These are phyloP conservation scores for Maniola hyperantus DNA, from an alignment of 2,888 invertebrate genomes.

Conservation along the genomic window DNA sequence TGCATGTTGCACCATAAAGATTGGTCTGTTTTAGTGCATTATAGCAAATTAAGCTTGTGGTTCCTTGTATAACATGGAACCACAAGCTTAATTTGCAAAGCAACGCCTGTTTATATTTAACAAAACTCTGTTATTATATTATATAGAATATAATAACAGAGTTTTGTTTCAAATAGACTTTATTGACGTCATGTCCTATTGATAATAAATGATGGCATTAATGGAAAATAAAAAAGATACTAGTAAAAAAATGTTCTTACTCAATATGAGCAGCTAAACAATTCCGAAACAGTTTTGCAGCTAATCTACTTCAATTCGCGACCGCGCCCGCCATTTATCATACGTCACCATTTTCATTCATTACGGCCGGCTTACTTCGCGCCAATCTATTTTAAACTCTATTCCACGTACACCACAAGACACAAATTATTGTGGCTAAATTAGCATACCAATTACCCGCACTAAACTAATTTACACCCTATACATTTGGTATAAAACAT, in stretches of 20 bases:
- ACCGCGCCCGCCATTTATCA: conserved; percentile 73
- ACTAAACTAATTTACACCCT: conserved; percentile 58
- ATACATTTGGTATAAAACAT: conserved; percentile 54
- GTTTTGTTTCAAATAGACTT: too few species aligned
- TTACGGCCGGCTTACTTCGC: conserved; percentile 45
- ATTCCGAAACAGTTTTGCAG: conserved; percentile 36
- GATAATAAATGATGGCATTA: background rate
- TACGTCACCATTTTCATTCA: conserved; percentile 64
- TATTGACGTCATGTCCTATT: too few species aligned
- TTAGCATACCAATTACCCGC: conserved; percentile 36
- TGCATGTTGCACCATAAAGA: too few species aligned
- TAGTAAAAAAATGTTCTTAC: background rate
- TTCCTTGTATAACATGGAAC: too few species aligned
- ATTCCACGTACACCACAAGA: conserved; percentile 1
- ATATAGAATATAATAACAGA: too few species aligned
- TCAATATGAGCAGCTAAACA: conserved; percentile 16
- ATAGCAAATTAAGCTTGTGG: too few species aligned
- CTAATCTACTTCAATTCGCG: conserved; percentile 69
- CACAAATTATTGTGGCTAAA: conserved; percentile 19
- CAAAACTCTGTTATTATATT: too few species aligned
- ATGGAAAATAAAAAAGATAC: background rate
- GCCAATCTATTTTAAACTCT: conserved; percentile 20
- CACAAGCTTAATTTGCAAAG: too few species aligned
- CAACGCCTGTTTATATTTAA: too few species aligned
- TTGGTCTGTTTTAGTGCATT: too few species aligned